phyloP scores from a whole-genome alignment of 2,797 vertebrate species.

The Coccyzus lansbergi region DNA sequence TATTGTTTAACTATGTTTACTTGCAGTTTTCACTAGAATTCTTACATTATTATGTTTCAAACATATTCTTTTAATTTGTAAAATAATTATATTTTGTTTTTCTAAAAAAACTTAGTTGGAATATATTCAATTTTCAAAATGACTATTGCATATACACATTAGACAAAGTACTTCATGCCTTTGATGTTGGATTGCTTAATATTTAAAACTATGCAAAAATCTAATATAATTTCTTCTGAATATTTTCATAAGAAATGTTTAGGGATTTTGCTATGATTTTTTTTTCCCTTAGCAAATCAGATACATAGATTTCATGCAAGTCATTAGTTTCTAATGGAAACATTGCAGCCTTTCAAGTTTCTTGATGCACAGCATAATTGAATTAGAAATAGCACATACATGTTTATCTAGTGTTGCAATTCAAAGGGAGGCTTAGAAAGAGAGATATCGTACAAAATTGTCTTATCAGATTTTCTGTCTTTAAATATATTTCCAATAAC shows the following conservation, averaged over 20 bases:
- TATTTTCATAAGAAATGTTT: constrained; percentile 9
- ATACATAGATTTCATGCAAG: not conserved
- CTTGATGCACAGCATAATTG: not conserved
- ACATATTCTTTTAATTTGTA: not conserved
- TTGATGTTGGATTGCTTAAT: constrained; percentile 6
- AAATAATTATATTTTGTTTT: not conserved
- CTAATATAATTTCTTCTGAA: constrained; percentile 23
- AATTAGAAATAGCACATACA: not conserved
- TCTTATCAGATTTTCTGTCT: not conserved
- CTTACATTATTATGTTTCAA: not conserved
- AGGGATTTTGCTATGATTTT: not conserved
- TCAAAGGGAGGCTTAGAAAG: not conserved
- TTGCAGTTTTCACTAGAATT: not conserved
- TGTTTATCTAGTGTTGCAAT: not conserved
- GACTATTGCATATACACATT: not conserved
- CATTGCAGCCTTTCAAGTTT: not conserved
- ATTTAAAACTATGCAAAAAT: not conserved
- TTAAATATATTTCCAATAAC: not conserved
- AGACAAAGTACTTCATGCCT: not conserved
- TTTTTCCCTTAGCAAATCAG: constrained; percentile 21
- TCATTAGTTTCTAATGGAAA: not conserved
- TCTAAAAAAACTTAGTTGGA: not conserved
- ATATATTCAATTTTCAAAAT: not conserved
- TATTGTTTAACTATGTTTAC: not conserved
- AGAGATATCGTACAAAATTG: not conserved